These are phyloP conservation scores for Spilosoma lubricipeda DNA, from an alignment of 2,888 invertebrate genomes.

Conservation along the genomic window DNA sequence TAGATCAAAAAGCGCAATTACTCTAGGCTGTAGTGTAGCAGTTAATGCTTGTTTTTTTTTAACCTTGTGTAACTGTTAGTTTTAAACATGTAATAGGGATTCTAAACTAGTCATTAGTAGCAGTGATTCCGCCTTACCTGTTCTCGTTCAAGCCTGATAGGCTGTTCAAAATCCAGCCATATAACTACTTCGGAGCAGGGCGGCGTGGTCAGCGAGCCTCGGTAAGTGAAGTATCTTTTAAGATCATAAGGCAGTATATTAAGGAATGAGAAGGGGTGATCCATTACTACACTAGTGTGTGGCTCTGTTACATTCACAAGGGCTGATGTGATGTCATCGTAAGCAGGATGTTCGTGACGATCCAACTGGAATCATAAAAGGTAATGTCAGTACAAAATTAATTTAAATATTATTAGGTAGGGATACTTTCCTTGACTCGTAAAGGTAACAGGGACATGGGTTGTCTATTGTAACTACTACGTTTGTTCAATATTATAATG, in stretches of 20 bases:
- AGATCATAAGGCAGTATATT: constrained; percentile 85
- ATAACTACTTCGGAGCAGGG: constrained; percentile 94
- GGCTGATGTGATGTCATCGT: constrained; percentile 86
- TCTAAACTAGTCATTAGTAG: background rate
- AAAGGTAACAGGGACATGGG: background rate
- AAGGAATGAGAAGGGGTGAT: constrained; percentile 82
- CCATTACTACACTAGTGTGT: constrained; percentile 79
- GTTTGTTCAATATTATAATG: background rate
- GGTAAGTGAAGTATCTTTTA: constrained; percentile 92
- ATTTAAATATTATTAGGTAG: background rate
- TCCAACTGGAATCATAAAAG: constrained; percentile 70
- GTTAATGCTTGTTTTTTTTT: no score
- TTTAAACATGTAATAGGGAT: no score
- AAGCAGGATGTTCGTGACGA: constrained; percentile 83
- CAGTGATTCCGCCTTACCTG: constrained; percentile 82
- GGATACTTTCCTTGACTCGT: background rate
- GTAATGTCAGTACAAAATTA: background rate
- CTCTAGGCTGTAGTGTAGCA: no score
- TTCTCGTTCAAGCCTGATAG: constrained; percentile 88
- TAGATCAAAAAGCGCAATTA: no score
- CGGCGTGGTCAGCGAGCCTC: constrained; percentile 94
- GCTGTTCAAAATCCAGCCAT: constrained; percentile 93
- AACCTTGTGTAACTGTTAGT: no score
- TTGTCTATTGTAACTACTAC: background rate
- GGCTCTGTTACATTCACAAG: constrained; percentile 86